Percentiles rank a stretch among this genome's conserved stretches.
These are phyloP conservation scores for Nesidiocoris tenuis DNA, from an alignment of 2,888 invertebrate species.

Conservation along the genomic window DNA sequence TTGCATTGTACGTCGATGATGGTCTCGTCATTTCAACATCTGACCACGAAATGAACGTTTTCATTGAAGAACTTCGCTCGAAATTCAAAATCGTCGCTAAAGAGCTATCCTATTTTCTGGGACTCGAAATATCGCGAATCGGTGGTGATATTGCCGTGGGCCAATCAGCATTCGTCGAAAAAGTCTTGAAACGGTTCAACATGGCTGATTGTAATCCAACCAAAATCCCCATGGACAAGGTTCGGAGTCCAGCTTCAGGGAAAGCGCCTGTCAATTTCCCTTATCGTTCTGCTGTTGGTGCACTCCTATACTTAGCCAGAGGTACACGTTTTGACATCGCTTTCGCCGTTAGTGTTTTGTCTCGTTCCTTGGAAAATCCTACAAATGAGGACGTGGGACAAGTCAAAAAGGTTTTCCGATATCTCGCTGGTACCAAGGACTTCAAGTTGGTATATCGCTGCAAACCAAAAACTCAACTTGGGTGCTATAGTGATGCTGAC, in stretches of 20 bases:
- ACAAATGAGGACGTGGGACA: conserved; percentile 5
- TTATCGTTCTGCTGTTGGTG: conserved; percentile 24
- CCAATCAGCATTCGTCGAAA: conserved; percentile 11
- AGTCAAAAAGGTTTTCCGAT: conserved; percentile 13
- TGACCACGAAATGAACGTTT: conserved; percentile 8
- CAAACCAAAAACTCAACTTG: conserved; percentile 23
- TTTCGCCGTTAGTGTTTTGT: conserved; percentile 23
- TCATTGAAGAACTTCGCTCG: conserved; percentile 14
- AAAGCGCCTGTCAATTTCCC: conserved; percentile 23
- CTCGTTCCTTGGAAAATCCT: conserved; percentile 21
- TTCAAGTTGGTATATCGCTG: conserved; percentile 24
- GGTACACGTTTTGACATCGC: conserved; percentile 27
- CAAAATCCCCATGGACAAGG: not conserved
- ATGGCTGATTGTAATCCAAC: conserved; percentile 5
- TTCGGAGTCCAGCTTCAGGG: conserved; percentile 10
- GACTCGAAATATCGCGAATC: not conserved
- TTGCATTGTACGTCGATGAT: conserved; percentile 27
- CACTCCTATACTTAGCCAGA: conserved; percentile 17
- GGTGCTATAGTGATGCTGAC: conserved; percentile 35
- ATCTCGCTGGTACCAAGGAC: conserved; percentile 28
- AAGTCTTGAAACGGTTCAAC: conserved; percentile 6
- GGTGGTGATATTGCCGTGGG: conserved; percentile 3
- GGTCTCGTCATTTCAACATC: conserved; percentile 18
- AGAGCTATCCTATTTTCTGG: conserved; percentile 18
- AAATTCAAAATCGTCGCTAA: conserved; percentile 17